Conservation (phyloP, 2,113 vertebrate genomes). For the Morone saxatilis region DNA sequence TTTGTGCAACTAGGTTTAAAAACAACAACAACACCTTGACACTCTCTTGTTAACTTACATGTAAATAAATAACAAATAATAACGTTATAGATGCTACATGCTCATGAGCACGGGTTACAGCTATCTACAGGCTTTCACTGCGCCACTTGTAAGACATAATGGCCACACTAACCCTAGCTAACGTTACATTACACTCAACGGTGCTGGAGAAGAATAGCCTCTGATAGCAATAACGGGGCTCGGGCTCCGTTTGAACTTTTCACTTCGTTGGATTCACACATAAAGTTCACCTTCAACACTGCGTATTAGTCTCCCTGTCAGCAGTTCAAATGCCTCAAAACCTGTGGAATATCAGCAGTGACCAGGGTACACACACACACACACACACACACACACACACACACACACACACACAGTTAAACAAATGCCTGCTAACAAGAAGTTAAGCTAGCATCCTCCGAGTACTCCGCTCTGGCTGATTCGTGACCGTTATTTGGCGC, state of each 20-base stretch:
- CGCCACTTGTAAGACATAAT: background rate
- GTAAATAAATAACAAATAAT: background rate
- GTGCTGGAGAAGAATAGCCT: background rate
- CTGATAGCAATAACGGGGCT: background rate
- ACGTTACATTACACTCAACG: too few relatives aligned
- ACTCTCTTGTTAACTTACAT: background rate
- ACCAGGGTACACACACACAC: background rate
- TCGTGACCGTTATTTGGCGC: conserved; percentile 74
- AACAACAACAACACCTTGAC: background rate
- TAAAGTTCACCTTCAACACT: background rate
- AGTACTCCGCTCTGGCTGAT: conserved; percentile 18
- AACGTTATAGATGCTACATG: background rate
- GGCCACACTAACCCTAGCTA: background rate
- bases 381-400: too few relatives aligned
- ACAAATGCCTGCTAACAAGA: conserved; percentile 66
- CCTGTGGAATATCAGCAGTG: background rate
- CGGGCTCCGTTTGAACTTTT: conserved; percentile 38
- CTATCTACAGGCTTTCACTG: background rate
- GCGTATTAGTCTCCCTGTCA: too few relatives aligned
- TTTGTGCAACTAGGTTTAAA: background rate
- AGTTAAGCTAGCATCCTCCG: conserved; percentile 73
- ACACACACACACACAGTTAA: background rate
- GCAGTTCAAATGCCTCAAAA: background rate
- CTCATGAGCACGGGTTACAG: too few relatives aligned
- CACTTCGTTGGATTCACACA: background rate